A percentile compares a stretch with the other conserved stretches of the same genome.
Evolutionary conservation across 1,140 invertebrate species (phyloP).

Genomic region (Macrobrachium nipponense): DNA sequence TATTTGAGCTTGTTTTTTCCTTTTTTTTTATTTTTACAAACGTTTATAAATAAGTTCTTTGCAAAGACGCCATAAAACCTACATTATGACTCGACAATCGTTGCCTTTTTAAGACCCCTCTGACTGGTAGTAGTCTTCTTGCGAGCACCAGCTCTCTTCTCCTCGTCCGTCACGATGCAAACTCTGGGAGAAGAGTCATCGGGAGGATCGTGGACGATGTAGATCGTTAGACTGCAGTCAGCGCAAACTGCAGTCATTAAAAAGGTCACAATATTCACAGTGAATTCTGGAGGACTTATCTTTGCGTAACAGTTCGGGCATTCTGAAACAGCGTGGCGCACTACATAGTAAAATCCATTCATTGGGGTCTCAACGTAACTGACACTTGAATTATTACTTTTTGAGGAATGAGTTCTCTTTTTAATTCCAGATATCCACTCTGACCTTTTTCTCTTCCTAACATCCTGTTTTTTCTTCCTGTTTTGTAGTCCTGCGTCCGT

Average conservation of each 20-base stretch:
- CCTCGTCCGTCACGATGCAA: not conserved
- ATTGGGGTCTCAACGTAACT: not conserved
- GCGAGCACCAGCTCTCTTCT: not conserved
- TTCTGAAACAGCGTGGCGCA: not conserved
- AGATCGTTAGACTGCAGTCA: not conserved
- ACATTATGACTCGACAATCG: too few species aligned
- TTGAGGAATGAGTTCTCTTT: too few species aligned
- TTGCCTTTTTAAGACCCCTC: not conserved
- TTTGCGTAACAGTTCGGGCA: not conserved
- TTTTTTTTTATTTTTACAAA: too few species aligned
- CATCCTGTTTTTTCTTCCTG: too few species aligned
- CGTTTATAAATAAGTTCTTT: too few species aligned
- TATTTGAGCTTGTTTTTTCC: too few species aligned
- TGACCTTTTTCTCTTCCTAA: too few species aligned
- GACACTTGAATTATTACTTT: too few species aligned
- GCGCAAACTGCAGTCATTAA: not conserved
- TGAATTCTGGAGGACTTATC: not conserved
- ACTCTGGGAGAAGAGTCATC: not conserved
- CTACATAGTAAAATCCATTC: not conserved
- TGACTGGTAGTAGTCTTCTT: not conserved
- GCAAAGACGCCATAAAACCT: too few species aligned
- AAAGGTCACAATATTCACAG: slow-evolving; percentile 1
- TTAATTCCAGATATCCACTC: too few species aligned
- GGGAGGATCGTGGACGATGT: not conserved
- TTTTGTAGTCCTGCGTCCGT: too few species aligned